Base-by-base conservation (phyloP, 2,113 vertebrate species). In the Athene cunicularia region DNA sequence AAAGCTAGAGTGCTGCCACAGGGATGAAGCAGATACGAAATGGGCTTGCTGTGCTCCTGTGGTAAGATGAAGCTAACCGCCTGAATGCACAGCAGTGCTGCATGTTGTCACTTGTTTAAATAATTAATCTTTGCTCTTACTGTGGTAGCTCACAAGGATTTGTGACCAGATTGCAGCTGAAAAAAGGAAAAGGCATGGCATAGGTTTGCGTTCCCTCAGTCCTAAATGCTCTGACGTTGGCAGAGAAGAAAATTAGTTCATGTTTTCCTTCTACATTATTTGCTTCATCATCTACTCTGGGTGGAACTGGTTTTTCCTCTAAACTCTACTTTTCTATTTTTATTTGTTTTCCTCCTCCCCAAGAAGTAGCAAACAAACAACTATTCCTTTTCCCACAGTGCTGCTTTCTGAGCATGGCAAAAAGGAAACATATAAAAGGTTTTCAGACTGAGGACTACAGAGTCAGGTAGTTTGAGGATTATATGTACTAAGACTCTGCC, bases 141-240 rank as follows among this genome's bases (percentile, higher is more conserved):
- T 45, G 12, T 43, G 24, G 12, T 14, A 70, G 41, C 47, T 41
- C 14, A 0, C 5, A 33, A 66, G 50, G 24, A 14, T 43, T 88
- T 86, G 14, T 33, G 56, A 73, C 17, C 30, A 30, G 6, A 39
- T 14, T 66, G 27, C 24, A 49, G 32, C 35, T 73, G 53, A 12
- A 35, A 66, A 37, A 76, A 74, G 8, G 13, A 30, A 72, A 43
- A 27, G 47, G 9, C 7, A 4, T 24, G 32, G 10, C 30, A 9
- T 5, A n/a, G 9, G 9, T n/a, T 70, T 86, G 45, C 1, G 0
- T 86, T 90, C 33, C 12, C 4, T 76, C 0, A 0, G 33, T 83
- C 33, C 9, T 17, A 58, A 75, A 27, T 83, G 32, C 17, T 56
- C 59, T 45, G 37, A 17, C 2, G 0, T 0, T 45, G 39, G 11